Percentiles rank a stretch among this genome's conserved stretches.
Conservation (phyloP, 2,888 invertebrate species). For the Myopa testacea region DNA sequence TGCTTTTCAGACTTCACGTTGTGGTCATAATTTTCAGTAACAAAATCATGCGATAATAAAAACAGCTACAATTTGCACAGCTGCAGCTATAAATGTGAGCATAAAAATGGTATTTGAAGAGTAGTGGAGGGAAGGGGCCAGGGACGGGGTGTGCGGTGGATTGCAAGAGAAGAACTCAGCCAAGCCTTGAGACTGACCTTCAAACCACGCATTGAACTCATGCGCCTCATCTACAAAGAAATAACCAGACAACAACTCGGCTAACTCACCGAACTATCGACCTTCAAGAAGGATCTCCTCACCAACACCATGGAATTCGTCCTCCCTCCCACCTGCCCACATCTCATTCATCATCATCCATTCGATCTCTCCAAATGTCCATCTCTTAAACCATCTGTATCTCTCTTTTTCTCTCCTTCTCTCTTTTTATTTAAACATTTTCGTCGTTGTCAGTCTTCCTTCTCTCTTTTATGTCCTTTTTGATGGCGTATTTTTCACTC, state of each 20-base stretch:
- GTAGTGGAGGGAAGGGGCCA: no score
- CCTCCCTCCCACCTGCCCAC: no score
- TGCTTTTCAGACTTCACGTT: background rate
- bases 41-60: background rate
- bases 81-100: background rate
- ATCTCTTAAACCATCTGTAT: background rate
- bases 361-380: background rate
- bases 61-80: slow-evolving; percentile 10
- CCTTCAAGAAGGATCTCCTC: background rate
- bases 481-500: background rate
- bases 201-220: background rate
- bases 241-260: background rate
- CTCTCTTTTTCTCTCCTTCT: background rate
- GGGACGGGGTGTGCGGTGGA: no score
- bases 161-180: no score
- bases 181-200: background rate
- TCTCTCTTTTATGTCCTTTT: background rate
- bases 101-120: background rate
- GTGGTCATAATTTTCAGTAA: slow-evolving; percentile 9
- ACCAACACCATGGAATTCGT: no score
- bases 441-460: background rate
- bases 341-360: background rate
- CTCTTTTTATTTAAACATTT: background rate
- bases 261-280: background rate
- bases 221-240: background rate